Base-by-base conservation (phyloP, 2,888 invertebrate species). In the Stenurella melanura region DNA sequence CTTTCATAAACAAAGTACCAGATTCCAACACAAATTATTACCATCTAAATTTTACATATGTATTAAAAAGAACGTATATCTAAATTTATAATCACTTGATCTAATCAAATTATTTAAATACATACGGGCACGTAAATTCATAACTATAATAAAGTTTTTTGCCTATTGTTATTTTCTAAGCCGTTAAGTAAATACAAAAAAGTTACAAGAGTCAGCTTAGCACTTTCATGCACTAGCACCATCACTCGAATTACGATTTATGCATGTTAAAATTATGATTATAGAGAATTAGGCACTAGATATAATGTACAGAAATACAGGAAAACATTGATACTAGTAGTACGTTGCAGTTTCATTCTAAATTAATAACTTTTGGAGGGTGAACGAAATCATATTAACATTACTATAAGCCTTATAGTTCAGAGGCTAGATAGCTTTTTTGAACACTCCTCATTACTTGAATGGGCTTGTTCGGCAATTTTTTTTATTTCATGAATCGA, bases 11-110 rank as follows among this genome's bases (percentile, higher is more conserved):
- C 7, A 38, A 42, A 42, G 1, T 42, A 42, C 12, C 42, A 42
- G 9, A 42, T 42, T 42, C 42, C 42, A 42, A 15, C 42, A 42
- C 15, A 42, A 38, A 38, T 12, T 15, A 42, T 42, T 42, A 11
- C 42, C 12, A 12, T 15, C 42, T 42, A 42, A 42, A 42, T 42
- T 42, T 42, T 38, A 38, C 34, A 30, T 18, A 17, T 38, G 38
- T 30, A 64, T 64, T 38, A 64, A 64, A 34, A 64, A 1, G 63
- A 34, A 64, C 1, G 63, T 64, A 64, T 64, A 64, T 64, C 38
- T 64, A 12, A 38, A 38, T 64, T 64, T 64, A 38, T 64, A 38
- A 64, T 64, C 17, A 34, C n/a, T 17, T 34, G 38, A 61, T 30
- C 21, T 61, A 61, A 61, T 61, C 42, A 42, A 42, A 42, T 42